These are phyloP conservation scores for Epinephelus fuscoguttatus DNA, from an alignment of 2,113 vertebrate genomes.

Conservation along the genomic window DNA sequence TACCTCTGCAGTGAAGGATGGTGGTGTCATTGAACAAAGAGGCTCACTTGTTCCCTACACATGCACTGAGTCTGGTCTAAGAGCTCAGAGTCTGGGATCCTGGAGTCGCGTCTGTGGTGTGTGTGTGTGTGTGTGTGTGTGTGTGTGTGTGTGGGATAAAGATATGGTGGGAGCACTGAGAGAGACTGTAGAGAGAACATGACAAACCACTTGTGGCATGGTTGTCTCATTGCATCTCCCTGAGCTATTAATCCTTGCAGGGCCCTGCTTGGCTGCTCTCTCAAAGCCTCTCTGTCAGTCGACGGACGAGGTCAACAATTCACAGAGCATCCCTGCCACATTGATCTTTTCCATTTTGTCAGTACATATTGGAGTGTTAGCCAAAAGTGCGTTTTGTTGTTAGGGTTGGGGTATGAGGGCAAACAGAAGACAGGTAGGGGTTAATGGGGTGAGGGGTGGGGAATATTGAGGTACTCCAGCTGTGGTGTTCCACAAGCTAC, in stretches of 20 bases:
- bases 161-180: slow-evolving; percentile 20
- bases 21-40: slow-evolving; percentile 69
- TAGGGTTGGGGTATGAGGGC: slow-evolving; percentile 24
- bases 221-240: slow-evolving; percentile 57
- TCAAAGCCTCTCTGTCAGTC: slow-evolving; percentile 54
- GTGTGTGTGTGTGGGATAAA: slow-evolving; percentile 46
- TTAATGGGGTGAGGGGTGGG: slow-evolving; percentile 40
- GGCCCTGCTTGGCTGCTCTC: slow-evolving; percentile 34
- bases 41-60: slow-evolving; percentile 63
- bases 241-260: slow-evolving; percentile 64
- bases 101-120: slow-evolving; percentile 43
- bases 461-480: slow-evolving; percentile 72
- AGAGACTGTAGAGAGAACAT: slow-evolving; percentile 65
- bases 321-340: slow-evolving; percentile 31
- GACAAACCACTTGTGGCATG: slow-evolving; percentile 75
- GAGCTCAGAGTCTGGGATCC: slow-evolving; percentile 46
- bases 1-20: slow-evolving; percentile 61
- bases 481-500: slow-evolving; percentile 55
- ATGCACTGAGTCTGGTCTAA: slow-evolving; percentile 41
- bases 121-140: slow-evolving; percentile 48
- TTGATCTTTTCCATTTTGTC: slow-evolving; percentile 60
- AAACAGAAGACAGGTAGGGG: slow-evolving; percentile 60
- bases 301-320: slow-evolving; percentile 64
- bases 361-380: slow-evolving; percentile 24
- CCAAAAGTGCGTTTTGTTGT: slow-evolving; percentile 28